These are phyloP conservation scores for Alosa alosa DNA, from an alignment of 2,113 vertebrate species.

Conservation along the genomic window DNA sequence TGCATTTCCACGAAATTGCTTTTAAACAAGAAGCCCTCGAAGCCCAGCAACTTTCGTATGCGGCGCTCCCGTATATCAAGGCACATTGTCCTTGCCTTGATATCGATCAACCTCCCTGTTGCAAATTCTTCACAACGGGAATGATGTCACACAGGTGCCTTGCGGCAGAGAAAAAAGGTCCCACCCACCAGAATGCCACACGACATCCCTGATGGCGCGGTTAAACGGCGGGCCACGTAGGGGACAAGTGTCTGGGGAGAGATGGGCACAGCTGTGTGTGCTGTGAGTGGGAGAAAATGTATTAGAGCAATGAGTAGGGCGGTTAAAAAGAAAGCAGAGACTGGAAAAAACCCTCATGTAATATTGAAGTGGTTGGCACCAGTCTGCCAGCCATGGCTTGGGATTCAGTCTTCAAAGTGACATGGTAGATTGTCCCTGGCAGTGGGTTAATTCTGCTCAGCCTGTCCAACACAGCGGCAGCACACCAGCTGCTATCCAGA, in stretches of 20 bases:
- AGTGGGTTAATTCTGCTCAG: constrained; percentile 26
- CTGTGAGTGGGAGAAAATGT: not conserved
- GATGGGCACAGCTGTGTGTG: constrained; percentile 1
- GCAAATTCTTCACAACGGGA: not conserved
- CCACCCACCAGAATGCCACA: not conserved
- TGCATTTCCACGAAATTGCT: constrained; percentile 40
- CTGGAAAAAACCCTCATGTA: constrained; percentile 16
- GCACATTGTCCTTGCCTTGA: constrained; percentile 24
- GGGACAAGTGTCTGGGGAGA: not conserved
- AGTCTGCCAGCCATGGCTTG: constrained; percentile 4
- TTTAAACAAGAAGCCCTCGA: constrained; percentile 25
- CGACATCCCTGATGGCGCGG: not conserved
- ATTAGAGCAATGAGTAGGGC: not conserved
- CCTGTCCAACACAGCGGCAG: constrained; percentile 21
- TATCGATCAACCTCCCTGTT: constrained; percentile 23
- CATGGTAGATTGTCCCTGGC: constrained; percentile 31
- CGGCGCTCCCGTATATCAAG: not conserved
- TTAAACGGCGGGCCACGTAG: not conserved
- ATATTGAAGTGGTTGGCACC: constrained; percentile 32
- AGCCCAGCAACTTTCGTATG: not conserved
- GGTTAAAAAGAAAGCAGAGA: not conserved
- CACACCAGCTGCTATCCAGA: constrained; percentile 27
- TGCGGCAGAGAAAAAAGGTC: not conserved
- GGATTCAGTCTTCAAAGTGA: constrained; percentile 31
- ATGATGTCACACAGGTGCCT: not conserved